These are phyloP conservation scores for Cydia pomonella DNA, from an alignment of 1,140 invertebrate genomes.

Conservation along the genomic window DNA sequence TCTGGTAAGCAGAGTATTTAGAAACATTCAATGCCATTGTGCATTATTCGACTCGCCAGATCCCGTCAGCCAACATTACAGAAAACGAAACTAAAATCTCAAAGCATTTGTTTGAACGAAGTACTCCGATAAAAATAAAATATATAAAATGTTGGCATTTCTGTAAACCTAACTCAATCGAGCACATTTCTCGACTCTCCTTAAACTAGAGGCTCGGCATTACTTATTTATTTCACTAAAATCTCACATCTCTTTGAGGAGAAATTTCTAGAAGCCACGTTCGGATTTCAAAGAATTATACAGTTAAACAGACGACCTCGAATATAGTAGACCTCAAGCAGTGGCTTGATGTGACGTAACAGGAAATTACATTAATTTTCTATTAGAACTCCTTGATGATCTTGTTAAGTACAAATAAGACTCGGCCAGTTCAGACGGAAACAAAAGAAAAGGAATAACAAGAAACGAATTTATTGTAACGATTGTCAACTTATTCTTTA, in stretches of 20 bases:
- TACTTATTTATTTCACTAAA: constrained; percentile 53
- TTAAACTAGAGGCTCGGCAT: constrained; percentile 57
- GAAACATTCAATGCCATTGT: background rate
- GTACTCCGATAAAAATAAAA: constrained; percentile 13
- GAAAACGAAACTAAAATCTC: background rate
- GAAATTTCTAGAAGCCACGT: constrained; percentile 51
- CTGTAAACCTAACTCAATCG: constrained; percentile 14
- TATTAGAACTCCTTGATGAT: constrained; percentile 27
- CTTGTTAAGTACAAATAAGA: constrained; percentile 18
- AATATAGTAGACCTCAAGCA: constrained; percentile 23
- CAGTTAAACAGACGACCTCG: constrained; percentile 16
- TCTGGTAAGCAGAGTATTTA: constrained; percentile 13
- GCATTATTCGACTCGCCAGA: background rate
- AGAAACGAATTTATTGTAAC: constrained; percentile 13
- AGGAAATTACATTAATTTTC: constrained; percentile 32
- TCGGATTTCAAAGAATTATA: constrained; percentile 28
- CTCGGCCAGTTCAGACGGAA: background rate
- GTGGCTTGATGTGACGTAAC: background rate
- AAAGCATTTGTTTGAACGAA: constrained; percentile 4
- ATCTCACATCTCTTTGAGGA: constrained; percentile 52
- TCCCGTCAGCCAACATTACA: constrained; percentile 12
- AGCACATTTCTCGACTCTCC: constrained; percentile 43
- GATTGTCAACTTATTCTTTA: constrained; percentile 21
- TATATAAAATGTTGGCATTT: constrained; percentile 22
- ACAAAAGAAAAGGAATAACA: constrained; percentile 30